Evolutionary conservation across 2,888 invertebrate species (phyloP), one percentile per base, ranked within the genome.

Genomic region (Keiferia lycopersicella): DNA sequence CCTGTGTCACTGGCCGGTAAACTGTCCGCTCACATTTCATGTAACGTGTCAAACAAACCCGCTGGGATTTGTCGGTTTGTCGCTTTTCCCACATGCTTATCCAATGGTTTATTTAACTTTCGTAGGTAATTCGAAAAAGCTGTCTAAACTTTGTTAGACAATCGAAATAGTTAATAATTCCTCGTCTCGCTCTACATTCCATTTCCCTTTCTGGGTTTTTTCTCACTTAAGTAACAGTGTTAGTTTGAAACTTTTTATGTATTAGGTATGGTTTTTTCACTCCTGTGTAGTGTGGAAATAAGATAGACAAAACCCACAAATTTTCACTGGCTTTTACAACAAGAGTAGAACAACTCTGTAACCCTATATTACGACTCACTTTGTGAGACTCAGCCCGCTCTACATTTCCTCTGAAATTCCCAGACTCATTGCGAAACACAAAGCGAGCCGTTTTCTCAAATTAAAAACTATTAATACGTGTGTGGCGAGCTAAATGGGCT

Each of bases 1-100:
- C 69, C 67, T 68, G 62, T 68, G 71, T 73, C 68, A 34, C 56
- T 61, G 60, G n/a, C n/a, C n/a, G n/a, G n/a, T n/a, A n/a, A n/a
- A n/a, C n/a, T n/a, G n/a, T n/a, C 65, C 66, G 69, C 72, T 75
- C 75, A 73, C 68, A 73, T 74, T 71, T 70, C 73, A 72, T 70
- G 68, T 71, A 14, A 56, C 34, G n/a, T 67, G 67, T 71, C 67
- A 65, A 64, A 66, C 70, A 64, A 66, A 65, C 65, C 67, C 71
- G 65, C 66, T 77, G 73, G 73, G 74, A 75, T 34, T 34, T 34
- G 34, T 34, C 34, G 34, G 34, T 34, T 34, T 34, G 8, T 10
- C 34, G 39, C 63, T 67, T 72, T 75, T 73, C 76, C 72, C 73
- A 74, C 71, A 61, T 41, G 26, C 16, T 51, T 14, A 10, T 11